These are phyloP conservation scores for Caenorhabditis remanei DNA, from an alignment of 1,140 invertebrate genomes.

Conservation along the genomic window DNA sequence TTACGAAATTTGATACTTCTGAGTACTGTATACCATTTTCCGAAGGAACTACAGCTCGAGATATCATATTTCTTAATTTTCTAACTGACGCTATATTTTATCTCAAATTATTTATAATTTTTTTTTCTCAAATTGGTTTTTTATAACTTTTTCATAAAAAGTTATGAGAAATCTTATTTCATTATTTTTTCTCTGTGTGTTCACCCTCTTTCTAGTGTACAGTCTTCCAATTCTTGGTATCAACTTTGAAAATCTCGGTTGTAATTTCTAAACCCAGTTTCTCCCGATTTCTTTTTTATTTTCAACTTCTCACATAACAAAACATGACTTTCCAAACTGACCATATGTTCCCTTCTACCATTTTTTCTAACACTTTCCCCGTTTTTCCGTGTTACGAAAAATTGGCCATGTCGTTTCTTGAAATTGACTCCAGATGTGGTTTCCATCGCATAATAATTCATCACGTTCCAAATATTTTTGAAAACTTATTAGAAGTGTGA, in stretches of 20 bases:
- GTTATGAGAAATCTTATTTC: too few species aligned
- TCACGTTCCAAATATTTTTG: not conserved
- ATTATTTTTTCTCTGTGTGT: not conserved
- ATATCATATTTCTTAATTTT: too few species aligned
- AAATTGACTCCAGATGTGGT: slow-evolving; percentile 35
- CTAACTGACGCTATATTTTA: too few species aligned
- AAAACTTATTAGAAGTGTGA: slow-evolving; percentile 19
- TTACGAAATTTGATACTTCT: too few species aligned
- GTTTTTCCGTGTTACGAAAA: not conserved
- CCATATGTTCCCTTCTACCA: slow-evolving; percentile 25
- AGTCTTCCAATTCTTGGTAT: slow-evolving; percentile 1
- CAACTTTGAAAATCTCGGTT: slow-evolving; percentile 18
- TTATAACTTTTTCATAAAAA: too few species aligned
- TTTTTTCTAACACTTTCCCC: not conserved
- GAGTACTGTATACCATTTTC: too few species aligned
- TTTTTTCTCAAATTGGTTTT: too few species aligned
- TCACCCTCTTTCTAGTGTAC: not conserved
- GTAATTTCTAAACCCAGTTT: slow-evolving; percentile 29
- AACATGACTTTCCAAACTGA: not conserved
- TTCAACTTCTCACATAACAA: not conserved
- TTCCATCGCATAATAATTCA: not conserved
- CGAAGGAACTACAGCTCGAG: too few species aligned
- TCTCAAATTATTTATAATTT: too few species aligned
- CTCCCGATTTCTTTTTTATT: not conserved
- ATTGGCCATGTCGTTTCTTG: not conserved